Evolutionary conservation across 64 coral and sea anemone species (phyloP).

Genomic region (Dendronephthya gigantea): DNA sequence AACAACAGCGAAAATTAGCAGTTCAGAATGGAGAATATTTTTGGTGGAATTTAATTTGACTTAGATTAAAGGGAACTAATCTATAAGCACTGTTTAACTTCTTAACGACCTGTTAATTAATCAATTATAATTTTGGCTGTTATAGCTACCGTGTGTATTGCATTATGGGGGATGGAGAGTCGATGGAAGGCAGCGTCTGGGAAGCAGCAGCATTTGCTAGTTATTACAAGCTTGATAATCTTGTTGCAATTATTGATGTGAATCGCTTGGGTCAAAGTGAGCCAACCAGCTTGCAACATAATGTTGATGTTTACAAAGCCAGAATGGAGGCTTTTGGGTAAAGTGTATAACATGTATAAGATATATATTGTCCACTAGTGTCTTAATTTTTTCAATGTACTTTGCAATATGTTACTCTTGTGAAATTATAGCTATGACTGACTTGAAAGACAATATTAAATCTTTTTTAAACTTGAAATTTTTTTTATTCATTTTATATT

Average conservation of each 20-base stretch:
- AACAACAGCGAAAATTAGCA: too few relatives aligned
- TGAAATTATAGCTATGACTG: too few relatives aligned
- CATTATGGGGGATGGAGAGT: slow-evolving; percentile 81
- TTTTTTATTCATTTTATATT: background rate
- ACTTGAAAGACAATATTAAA: too few relatives aligned
- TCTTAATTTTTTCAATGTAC: too few relatives aligned
- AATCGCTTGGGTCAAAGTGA: slow-evolving; percentile 94
- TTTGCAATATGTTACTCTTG: too few relatives aligned
- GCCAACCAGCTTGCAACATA: slow-evolving; percentile 63
- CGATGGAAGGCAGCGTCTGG: slow-evolving; percentile 78
- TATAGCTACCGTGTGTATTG: slow-evolving; percentile 83
- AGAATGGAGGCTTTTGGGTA: slow-evolving; percentile 95
- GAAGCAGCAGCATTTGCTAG: slow-evolving; percentile 92
- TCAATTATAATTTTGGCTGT: background rate
- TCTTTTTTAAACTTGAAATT: background rate
- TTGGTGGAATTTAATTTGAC: too few relatives aligned
- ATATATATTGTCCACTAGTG: too few relatives aligned
- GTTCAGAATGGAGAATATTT: too few relatives aligned
- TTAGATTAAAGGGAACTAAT: background rate
- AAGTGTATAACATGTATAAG: too few relatives aligned
- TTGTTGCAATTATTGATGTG: slow-evolving; percentile 92
- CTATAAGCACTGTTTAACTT: background rate
- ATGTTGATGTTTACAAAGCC: slow-evolving; percentile 59
- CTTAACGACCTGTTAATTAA: too few relatives aligned
- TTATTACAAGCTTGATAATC: slow-evolving; percentile 85